These are phyloP conservation scores for Dolichallabes microphthalmus DNA, from an alignment of 2,113 vertebrate genomes.

Conservation along the genomic window DNA sequence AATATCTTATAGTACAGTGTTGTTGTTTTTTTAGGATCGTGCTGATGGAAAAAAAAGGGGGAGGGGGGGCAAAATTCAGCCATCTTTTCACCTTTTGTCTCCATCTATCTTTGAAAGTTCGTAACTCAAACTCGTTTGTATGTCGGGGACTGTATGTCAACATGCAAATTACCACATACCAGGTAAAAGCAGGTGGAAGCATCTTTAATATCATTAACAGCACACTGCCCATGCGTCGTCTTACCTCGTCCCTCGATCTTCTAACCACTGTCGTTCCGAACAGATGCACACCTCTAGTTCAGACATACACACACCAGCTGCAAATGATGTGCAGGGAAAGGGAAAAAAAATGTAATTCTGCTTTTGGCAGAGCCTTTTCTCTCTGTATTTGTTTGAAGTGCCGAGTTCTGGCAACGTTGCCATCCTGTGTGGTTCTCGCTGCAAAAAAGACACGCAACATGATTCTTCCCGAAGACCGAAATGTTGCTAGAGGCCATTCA, in stretches of 20 bases:
- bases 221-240: background rate
- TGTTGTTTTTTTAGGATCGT: too few relatives aligned
- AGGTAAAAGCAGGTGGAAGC: background rate
- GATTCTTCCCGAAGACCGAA: background rate
- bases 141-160: too few relatives aligned
- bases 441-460: constrained; percentile 4
- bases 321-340: background rate
- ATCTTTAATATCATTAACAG: background rate
- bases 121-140: too few relatives aligned
- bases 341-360: background rate
- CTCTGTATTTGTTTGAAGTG: background rate
- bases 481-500: constrained; percentile 17
- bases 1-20: too few relatives aligned
- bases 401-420: background rate
- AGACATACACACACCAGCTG: background rate
- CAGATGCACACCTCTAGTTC: background rate
- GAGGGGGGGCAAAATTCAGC: too few relatives aligned
- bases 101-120: too few relatives aligned
- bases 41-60: too few relatives aligned
- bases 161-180: background rate
- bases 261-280: background rate
- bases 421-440: constrained; percentile 13
- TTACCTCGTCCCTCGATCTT: background rate
- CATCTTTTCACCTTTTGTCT: too few relatives aligned
- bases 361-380: background rate